Evolutionary conservation across 2,888 invertebrate species (phyloP).

Genomic region (Metopia argyrocephala): DNA sequence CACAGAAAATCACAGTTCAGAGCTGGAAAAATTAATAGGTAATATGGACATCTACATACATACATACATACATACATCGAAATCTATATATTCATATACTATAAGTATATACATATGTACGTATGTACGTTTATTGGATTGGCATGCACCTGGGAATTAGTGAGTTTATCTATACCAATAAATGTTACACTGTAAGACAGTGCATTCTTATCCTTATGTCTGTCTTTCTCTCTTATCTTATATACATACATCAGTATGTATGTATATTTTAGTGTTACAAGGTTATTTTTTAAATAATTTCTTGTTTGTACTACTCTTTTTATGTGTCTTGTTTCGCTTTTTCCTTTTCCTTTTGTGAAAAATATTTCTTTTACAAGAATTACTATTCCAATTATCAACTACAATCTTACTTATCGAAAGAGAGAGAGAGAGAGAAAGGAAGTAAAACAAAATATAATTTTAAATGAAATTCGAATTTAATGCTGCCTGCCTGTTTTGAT

Average conservation of each 20-base stretch:
- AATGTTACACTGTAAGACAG: background rate
- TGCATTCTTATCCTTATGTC: background rate
- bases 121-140: background rate
- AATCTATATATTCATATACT: background rate
- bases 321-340: background rate
- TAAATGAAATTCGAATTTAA: too few relatives aligned
- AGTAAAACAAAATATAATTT: background rate
- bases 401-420: constrained; percentile 21
- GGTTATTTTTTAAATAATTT: constrained; percentile 17
- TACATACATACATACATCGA: background rate
- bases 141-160: constrained; percentile 31
- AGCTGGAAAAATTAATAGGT: background rate
- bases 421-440: background rate
- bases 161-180: constrained; percentile 18
- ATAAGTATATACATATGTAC: background rate
- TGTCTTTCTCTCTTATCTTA: too few relatives aligned
- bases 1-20: constrained; percentile 22
- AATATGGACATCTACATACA: background rate
- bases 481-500: background rate
- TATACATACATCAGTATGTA: background rate
- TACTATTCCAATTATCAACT: constrained; percentile 46
- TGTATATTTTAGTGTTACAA: constrained; percentile 6
- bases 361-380: constrained; percentile 27
- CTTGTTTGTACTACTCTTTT: background rate
- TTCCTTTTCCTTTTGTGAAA: background rate